Evolutionary conservation across 2,113 vertebrate genomes (phyloP).

Genomic region (Hoplias malabaricus): DNA sequence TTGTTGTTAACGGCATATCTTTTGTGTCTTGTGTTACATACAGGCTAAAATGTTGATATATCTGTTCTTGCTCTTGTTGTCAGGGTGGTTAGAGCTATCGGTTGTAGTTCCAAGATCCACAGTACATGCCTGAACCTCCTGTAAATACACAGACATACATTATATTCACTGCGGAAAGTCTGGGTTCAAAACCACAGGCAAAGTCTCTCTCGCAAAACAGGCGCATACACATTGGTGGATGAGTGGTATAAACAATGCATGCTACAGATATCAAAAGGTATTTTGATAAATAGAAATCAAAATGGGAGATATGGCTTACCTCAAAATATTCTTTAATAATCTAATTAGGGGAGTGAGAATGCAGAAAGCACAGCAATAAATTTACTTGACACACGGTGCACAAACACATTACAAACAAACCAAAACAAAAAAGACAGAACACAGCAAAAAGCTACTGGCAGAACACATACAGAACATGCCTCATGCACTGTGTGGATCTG

Average conservation of each 20-base stretch:
- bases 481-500: conserved; percentile 67
- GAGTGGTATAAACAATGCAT: conserved; percentile 53
- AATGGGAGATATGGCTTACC: conserved; percentile 89
- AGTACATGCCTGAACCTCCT: conserved; percentile 92
- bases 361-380: conserved; percentile 88
- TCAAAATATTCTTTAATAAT: conserved; percentile 96
- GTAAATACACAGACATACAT: conserved; percentile 39
- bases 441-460: conserved; percentile 48
- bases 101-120: conserved; percentile 86
- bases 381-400: conserved; percentile 86
- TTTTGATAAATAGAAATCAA: conserved; percentile 69
- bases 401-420: conserved; percentile 71
- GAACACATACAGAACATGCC: conserved; percentile 50
- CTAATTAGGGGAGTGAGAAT: conserved; percentile 88
- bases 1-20: background rate
- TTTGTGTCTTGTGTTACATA: conserved; percentile 69
- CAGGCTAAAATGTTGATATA: conserved; percentile 94
- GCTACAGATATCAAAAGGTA: conserved; percentile 61
- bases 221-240: conserved; percentile 61
- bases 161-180: background rate
- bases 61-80: conserved; percentile 93
- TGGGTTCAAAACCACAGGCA: background rate
- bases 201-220: background rate
- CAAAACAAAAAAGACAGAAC: conserved; percentile 55
- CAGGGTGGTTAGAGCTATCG: conserved; percentile 89